Evolutionary conservation across 2,797 vertebrate genomes (phyloP), one percentile per base, ranked within the genome.

Genomic region (Chiloscyllium punctatum): DNA sequence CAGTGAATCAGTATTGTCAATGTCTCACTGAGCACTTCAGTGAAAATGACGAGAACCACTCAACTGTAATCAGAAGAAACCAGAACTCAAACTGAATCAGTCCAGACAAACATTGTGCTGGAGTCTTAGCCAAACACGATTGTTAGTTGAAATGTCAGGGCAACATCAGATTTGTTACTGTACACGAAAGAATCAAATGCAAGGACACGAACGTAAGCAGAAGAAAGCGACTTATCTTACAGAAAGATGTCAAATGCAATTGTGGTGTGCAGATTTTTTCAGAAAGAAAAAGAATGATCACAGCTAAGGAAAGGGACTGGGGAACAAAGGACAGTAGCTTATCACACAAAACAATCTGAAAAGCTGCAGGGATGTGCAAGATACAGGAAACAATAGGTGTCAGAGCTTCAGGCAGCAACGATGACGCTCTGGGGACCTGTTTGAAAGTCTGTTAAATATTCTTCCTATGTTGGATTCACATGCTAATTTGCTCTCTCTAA

Each of bases 231-330:
- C 57, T 91, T 91, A 91, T 91, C 88, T 91, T 91, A n/a, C 33
- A 91, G 88, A n/a, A 91, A n/a, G 88, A 18, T 66, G 88, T 91
- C 88, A 91, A 37, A 91, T 62, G 57, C 33, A 91, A 91, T 91
- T n/a, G 53, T 91, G 57, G 57, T n/a, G 88, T 37, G 30, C 16
- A 66, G 88, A 37, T 91, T 62, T 91, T 57, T 37, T 90, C 53
- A 13, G 25, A 37, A 33, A 23, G 51, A 30, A 62, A n/a, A 91
- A n/a, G 53, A 57, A 62, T 66, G 57, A 91, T 91, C 88, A 66
- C 0, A 84, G 57, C 33, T n/a, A n/a, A 62, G 87, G 13, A 18
- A 62, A 88, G 86, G 48, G 25, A 87, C 86, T 33, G 53, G 51
- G 62, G 87, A 90, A 91, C 88, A 91, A 62, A 91, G 57, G 57